These are phyloP conservation scores for Styela clava DNA, from an alignment of 23 tunicate species.

Conservation along the genomic window DNA sequence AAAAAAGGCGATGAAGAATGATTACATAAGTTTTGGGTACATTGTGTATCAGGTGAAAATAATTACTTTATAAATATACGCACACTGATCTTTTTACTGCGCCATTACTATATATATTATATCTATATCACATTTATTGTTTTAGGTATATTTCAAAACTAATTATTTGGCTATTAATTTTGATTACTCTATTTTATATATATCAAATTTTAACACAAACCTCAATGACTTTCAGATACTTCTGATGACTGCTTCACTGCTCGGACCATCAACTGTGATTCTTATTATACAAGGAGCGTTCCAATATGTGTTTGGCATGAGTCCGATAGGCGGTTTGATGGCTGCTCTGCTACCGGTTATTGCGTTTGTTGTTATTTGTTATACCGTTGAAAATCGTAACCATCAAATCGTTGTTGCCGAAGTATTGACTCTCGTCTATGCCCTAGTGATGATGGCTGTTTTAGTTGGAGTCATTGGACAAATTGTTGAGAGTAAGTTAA, in stretches of 20 bases:
- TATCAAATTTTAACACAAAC: no score
- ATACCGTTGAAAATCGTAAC: constrained; percentile 44
- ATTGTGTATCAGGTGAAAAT: constrained; percentile 43
- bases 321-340: constrained; percentile 38
- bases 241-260: constrained; percentile 65
- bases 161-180: no score
- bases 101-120: no score
- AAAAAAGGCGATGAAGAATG: constrained; percentile 59
- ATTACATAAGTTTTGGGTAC: constrained; percentile 68
- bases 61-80: no score
- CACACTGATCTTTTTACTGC: no score
- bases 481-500: constrained; percentile 41
- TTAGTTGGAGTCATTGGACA: constrained; percentile 78
- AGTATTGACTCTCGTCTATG: constrained; percentile 68
- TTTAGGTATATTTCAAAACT: no score
- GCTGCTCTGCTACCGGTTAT: constrained; percentile 80
- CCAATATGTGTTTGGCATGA: constrained; percentile 62
- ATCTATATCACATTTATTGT: no score
- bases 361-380: constrained; percentile 63
- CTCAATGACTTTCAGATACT: constrained; percentile 70
- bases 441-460: constrained; percentile 89
- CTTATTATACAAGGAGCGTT: constrained; percentile 78
- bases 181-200: no score
- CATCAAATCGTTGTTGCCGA: constrained; percentile 78
- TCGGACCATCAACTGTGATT: constrained; percentile 79